These are phyloP conservation scores for Ficedula albicollis DNA, from an alignment of 2,797 vertebrate genomes.

Conservation along the genomic window DNA sequence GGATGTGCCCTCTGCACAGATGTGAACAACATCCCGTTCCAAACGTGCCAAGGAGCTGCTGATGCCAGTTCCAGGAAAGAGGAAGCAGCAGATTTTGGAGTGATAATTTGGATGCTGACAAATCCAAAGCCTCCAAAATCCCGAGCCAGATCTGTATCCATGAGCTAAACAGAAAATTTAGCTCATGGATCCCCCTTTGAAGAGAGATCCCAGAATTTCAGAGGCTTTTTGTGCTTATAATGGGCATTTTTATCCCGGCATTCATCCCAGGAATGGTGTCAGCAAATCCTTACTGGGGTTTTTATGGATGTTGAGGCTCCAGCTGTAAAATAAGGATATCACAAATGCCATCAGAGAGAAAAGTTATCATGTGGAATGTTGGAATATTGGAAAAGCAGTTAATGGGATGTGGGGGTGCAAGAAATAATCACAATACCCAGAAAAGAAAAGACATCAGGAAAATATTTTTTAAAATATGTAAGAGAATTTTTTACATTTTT, in stretches of 20 bases:
- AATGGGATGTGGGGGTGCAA: background rate
- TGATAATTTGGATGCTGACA: too few species aligned
- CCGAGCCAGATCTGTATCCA: background rate
- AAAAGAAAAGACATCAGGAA: background rate
- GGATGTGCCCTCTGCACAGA: background rate
- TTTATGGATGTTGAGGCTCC: background rate
- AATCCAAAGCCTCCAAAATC: background rate
- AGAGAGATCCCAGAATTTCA: background rate
- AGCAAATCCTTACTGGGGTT: background rate
- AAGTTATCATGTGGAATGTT: background rate
- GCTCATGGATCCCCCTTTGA: background rate
- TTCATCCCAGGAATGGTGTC: background rate
- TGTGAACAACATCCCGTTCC: background rate
- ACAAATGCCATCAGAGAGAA: background rate
- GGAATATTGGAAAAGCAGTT: background rate
- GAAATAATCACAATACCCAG: background rate
- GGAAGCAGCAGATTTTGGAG: background rate
- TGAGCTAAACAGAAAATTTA: background rate
- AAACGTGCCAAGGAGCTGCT: background rate
- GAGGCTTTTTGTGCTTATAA: background rate
- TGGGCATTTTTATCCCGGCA: background rate
- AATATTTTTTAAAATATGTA: too few species aligned
- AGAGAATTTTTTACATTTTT: background rate
- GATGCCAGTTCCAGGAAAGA: background rate
- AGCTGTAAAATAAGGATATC: background rate